Evolutionary conservation across 2,888 invertebrate species (phyloP), one percentile per base, ranked within the genome.

Genomic region (Drosophila austrosaltans): DNA sequence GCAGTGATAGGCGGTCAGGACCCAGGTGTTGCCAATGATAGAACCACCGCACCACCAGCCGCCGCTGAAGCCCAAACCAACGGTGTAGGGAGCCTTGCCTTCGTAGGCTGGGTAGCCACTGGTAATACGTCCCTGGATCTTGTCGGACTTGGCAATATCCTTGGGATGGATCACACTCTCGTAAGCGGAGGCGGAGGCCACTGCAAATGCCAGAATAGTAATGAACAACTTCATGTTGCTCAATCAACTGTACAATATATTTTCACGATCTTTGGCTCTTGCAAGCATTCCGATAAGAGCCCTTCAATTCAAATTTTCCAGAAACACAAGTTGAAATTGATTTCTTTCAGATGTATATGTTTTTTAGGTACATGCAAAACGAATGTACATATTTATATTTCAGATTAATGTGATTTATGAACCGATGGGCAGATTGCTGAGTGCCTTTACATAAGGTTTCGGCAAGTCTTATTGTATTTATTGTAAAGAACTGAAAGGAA

Each of bases 1-100:
- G 57, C 88, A 89, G 61, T 86, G 87, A 3, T 79, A 79, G 1
- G 87, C 86, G 0, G 86, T 87, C 20, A 89, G 59, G 2, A 87
- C 48, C 62, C 73, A 87, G 0, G 39, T 44, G 16, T 65, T 30
- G 1, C 63, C 72, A 22, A 87, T 77, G 22, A 89, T 72, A 10
- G 78, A 72, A 42, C 86, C 89, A 44, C 89, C 84, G 48, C 86
- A 89, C 63, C 69, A 63, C 8, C 70, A 71, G 28, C 70, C 70
- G 22, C 69, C 69, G 54, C 69, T 71, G 63, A 71, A 69, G n/a
- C 69, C 63, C 0, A 71, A 63, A n/a, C 70, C 70, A 10, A 71
- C 70, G 36, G 70, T 71, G 59, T 69, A 71, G 53, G 70, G 70
- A 5, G 70, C 70, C 70, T 71, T 71, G 59, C 70, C 70, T 39